Conservation (phyloP, 2,113 vertebrate genomes). For the Gorsachius goisagi region DNA sequence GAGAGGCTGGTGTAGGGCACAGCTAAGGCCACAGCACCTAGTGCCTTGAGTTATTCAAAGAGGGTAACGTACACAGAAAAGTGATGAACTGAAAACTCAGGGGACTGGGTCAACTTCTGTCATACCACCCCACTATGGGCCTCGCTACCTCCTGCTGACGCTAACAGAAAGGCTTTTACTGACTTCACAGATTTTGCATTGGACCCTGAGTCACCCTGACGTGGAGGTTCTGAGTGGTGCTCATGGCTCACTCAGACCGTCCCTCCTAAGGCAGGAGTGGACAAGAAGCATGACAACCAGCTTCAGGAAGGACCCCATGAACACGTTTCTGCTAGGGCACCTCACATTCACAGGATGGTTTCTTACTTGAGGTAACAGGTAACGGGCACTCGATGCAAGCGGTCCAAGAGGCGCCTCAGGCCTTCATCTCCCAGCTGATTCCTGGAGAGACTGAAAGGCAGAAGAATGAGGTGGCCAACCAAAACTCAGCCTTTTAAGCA, state of each 20-base stretch:
- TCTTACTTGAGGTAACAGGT: conserved; percentile 72
- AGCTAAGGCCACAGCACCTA: neutral
- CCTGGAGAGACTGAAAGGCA: conserved; percentile 67
- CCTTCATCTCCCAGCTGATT: conserved; percentile 69
- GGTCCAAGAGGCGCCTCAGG: conserved; percentile 52
- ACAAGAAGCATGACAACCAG: neutral
- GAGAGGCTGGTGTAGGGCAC: neutral
- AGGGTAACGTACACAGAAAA: fast-evolving
- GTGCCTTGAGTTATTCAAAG: no score
- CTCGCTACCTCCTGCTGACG: neutral
- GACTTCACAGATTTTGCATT: neutral
- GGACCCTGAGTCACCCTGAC: neutral
- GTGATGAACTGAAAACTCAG: neutral
- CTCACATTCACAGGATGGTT: fast-evolving
- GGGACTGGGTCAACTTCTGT: neutral
- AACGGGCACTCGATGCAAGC: conserved; percentile 3
- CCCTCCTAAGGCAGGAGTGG: neutral
- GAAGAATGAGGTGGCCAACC: neutral
- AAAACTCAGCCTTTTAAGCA: neutral
- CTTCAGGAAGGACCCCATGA: neutral
- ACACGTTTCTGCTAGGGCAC: neutral
- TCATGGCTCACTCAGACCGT: neutral
- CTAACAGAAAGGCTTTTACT: neutral
- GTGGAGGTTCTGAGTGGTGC: neutral
- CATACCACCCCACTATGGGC: neutral